Evolutionary conservation across 2,113 vertebrate genomes (phyloP).

Genomic region (Ameiurus melas): DNA sequence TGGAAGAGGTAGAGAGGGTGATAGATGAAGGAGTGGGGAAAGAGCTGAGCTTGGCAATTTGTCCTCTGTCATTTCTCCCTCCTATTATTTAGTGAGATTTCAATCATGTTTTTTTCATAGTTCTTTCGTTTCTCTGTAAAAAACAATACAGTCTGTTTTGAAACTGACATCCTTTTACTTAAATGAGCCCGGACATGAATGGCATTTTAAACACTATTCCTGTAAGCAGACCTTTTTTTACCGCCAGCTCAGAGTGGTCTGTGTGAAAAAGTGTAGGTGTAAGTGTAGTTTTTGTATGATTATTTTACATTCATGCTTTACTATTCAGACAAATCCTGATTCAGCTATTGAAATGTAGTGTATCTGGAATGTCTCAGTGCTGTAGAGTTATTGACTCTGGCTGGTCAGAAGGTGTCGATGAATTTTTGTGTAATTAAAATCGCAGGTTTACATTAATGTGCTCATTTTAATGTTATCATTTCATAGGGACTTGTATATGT

Average conservation of each 20-base stretch:
- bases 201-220: neutral
- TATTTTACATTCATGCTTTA: neutral
- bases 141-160: neutral
- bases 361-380: neutral
- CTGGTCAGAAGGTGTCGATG: neutral
- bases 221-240: neutral
- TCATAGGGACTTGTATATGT: neutral
- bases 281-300: neutral
- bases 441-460: neutral
- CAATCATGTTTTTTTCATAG: neutral
- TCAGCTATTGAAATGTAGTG: neutral
- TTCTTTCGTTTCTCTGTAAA: neutral
- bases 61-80: conserved; percentile 1
- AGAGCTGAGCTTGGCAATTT: neutral
- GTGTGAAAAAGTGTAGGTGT: neutral
- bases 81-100: conserved; percentile 14
- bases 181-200: neutral
- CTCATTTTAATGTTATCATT: too few species aligned
- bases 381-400: neutral
- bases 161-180: neutral
- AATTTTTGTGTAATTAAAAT: neutral
- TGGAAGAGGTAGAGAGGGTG: conserved; percentile 24
- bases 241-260: neutral
- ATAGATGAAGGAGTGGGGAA: neutral
- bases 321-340: neutral